These are phyloP conservation scores for Tyto alba DNA, from an alignment of 2,113 vertebrate species.

Conservation along the genomic window DNA sequence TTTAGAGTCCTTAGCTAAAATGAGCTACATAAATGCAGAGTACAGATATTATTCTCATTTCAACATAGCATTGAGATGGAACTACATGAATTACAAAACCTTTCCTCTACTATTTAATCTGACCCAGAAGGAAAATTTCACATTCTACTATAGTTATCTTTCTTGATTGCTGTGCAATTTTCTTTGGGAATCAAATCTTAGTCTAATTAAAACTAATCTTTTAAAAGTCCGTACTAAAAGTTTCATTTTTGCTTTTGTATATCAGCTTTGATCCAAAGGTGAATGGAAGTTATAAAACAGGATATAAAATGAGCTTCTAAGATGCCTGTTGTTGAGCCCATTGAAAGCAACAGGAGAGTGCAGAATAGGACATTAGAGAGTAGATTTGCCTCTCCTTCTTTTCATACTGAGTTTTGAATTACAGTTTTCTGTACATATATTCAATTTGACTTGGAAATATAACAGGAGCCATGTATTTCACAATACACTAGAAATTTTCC, in stretches of 20 bases:
- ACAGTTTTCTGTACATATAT: neutral
- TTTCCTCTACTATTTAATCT: neutral
- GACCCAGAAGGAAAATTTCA: neutral
- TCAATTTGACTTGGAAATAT: neutral
- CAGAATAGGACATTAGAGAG: neutral
- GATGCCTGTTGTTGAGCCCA: neutral
- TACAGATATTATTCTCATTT: neutral
- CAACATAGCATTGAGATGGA: neutral
- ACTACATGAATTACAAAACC: neutral
- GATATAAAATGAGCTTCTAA: neutral
- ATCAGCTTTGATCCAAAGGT: neutral
- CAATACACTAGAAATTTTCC: neutral
- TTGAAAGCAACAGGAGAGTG: neutral
- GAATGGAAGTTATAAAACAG: neutral
- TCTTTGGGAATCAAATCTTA: neutral
- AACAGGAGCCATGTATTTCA: neutral
- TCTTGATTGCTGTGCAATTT: neutral
- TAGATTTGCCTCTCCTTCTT: neutral
- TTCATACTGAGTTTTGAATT: neutral
- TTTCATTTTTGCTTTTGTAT: neutral
- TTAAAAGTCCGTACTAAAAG: neutral
- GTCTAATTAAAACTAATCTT: neutral
- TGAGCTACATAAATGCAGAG: neutral
- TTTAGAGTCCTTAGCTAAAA: neutral
- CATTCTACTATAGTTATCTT: neutral